These are phyloP conservation scores for Oryzias celebensis DNA, from an alignment of 2,113 vertebrate species.

Conservation along the genomic window DNA sequence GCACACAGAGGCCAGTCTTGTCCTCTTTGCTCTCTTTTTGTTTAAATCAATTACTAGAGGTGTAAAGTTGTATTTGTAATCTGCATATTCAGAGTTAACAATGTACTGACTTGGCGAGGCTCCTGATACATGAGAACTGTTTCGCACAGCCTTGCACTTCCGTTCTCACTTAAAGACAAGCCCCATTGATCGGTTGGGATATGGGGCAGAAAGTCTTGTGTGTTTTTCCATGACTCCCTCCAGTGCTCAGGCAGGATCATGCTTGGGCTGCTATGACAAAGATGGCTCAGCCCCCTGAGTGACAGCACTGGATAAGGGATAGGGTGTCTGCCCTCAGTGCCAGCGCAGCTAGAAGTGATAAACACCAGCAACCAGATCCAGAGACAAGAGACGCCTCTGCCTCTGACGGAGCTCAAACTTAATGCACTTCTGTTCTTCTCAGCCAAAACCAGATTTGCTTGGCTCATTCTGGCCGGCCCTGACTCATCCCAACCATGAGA, in stretches of 20 bases:
- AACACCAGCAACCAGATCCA: constrained; percentile 91
- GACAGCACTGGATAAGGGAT: constrained; percentile 90
- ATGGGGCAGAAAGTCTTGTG: constrained; percentile 57
- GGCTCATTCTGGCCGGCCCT: constrained; percentile 22
- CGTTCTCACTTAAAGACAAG: constrained; percentile 74
- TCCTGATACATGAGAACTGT: constrained; percentile 60
- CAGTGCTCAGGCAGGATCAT: constrained; percentile 60
- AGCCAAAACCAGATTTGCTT: constrained; percentile 54
- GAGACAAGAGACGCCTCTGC: constrained; percentile 85
- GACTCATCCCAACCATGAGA: constrained; percentile 33
- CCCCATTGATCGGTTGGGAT: constrained; percentile 69
- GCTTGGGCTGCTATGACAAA: constrained; percentile 77
- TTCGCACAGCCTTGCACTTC: constrained; percentile 66
- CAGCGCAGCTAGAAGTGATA: constrained; percentile 89
- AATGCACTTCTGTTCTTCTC: constrained; percentile 77
- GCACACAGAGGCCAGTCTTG: constrained; percentile 9
- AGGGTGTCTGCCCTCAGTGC: constrained; percentile 86
- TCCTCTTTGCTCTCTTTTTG: background rate
- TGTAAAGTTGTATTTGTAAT: constrained; percentile 16
- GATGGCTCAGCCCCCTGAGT: constrained; percentile 82
- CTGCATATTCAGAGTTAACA: constrained; percentile 39
- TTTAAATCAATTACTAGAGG: constrained; percentile 7
- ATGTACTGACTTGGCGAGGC: constrained; percentile 40
- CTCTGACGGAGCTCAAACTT: constrained; percentile 89
- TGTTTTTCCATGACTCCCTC: constrained; percentile 65